Evolutionary conservation across 2,888 invertebrate genomes (phyloP), one percentile per base, ranked within the genome.

Genomic region (Drymonia ruficornis): DNA sequence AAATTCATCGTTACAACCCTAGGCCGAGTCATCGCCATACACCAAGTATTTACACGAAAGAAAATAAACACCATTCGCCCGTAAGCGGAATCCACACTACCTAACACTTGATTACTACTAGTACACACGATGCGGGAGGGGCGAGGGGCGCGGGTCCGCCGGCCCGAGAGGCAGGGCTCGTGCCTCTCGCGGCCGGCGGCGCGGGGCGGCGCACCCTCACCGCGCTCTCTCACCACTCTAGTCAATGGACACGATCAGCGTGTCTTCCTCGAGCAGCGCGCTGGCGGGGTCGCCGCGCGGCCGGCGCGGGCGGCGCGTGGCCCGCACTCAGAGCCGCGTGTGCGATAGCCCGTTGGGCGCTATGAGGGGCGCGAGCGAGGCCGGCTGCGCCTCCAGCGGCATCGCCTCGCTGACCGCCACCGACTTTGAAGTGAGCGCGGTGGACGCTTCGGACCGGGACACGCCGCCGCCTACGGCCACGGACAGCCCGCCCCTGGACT

Each of bases 1-100:
- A 91, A 91, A 91, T 91, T 91, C 91, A 83, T 90, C 76, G 81
- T 86, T 84, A 87, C 83, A 87, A 86, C 84, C 86, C 84, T 83
- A 81, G 81, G 81, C 83, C 84, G 81, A 84, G 78, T 63, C 72
- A 65, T 74, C 63, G 70, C 67, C 66, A 66, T 58, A 65, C 59
- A 68, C 63, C 71, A 62, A 75, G 61, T 71, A 72, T 70, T 65
- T 74, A 74, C 74, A 69, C 63, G 49, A 69, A 56, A 57, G 49
- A 70, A 56, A 56, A 59, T 53, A 63, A 57, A 68, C 55, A 62
- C 62, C 64, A 28, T 45, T 45, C 15, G 19, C 23, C 7, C 4
- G 2, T n/a, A 29, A 28, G 15, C 45, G 13, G 15, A 12, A 28
- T 28, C 11, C 7, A 28, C 13, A 45, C 28, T 28, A 28, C 45